Base-by-base conservation (phyloP, 2,888 invertebrate genomes). In the Ischnus inquisitorius region DNA sequence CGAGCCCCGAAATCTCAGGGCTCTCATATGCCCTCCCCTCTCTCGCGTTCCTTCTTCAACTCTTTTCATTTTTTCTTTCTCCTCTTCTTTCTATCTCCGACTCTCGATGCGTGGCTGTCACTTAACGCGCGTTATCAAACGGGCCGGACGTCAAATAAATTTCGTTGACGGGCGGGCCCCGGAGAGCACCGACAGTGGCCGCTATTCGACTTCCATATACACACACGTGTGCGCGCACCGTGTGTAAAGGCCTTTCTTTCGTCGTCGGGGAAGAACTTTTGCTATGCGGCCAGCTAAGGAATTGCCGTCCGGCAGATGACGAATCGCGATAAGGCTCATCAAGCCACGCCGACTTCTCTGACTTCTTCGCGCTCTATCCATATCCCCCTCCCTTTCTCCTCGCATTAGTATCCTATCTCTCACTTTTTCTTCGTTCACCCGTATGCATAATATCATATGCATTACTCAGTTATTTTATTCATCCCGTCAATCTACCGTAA, bases 241-340 rank as follows among this genome's bases (percentile, higher is more conserved):
- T 64, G 19, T 10, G 2, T 43, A 39, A 60, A 34, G 48, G 75
- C 75, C 68, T 83, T 79, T 57, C 64, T 79, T 67, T 75, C 75
- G 65, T 60, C 79, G 79, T 48, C 46, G 48, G 28, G 51, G 14
- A n/a, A 12, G 51, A 16, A 19, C 41, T 19, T 72, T 64, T 65
- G 71, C 71, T 48, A 75, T 64, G 64, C 64, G 62, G 34, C 48
- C 14, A 48, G 62, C 74, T 3, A 51, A 43, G 48, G 76, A 71
- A 79, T 83, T 65, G 19, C 75, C 79, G 79, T 76, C 75, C 46
- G 71, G 57, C 10, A 48, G 79, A 83, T 79, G 83, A 83, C 79
- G 75, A 83, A 79, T 79, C 83, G 46, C 65, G 83, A 83, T 83
- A 83, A 83, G 65, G 46, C 79, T 79, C 83, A 83, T 83, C 83